Conservation (phyloP, 53 echinoderm and acorn worm genomes). For the Actinopyga echinites region DNA sequence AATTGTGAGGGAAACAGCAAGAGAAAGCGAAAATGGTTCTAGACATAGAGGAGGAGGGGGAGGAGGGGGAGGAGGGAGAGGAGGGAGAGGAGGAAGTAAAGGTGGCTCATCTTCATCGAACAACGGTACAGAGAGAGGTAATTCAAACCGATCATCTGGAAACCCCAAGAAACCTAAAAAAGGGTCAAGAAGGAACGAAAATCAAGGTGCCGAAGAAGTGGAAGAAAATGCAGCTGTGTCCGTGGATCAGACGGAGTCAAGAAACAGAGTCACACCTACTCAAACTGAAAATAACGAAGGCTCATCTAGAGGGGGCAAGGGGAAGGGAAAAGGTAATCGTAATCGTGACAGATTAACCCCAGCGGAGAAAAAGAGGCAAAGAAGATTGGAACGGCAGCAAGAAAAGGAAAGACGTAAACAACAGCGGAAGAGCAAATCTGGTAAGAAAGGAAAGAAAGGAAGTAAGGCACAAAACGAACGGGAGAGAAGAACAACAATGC, state of each 20-base stretch:
- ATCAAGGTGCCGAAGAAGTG: too few relatives aligned
- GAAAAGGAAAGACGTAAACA: conserved; percentile 11
- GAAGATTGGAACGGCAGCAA: background rate
- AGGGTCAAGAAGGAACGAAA: too few relatives aligned
- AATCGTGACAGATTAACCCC: background rate
- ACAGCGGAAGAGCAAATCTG: background rate
- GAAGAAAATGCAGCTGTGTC: too few relatives aligned
- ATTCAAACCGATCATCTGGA: too few relatives aligned
- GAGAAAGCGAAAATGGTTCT: too few relatives aligned
- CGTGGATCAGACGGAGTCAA: background rate
- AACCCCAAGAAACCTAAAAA: too few relatives aligned
- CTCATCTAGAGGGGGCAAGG: background rate
- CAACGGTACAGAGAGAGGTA: too few relatives aligned
- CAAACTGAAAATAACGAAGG: background rate
- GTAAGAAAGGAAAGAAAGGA: conserved; percentile 7
- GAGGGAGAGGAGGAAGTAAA: too few relatives aligned
- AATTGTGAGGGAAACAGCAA: too few relatives aligned
- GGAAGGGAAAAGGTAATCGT: background rate
- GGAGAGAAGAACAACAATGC: conserved; percentile 21
- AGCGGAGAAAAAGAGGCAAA: conserved; percentile 29
- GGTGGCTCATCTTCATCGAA: too few relatives aligned
- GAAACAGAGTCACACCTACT: background rate
- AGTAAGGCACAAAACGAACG: conserved; percentile 22
- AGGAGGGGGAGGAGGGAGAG: too few relatives aligned
- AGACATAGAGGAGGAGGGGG: too few relatives aligned